These are phyloP conservation scores for Seladonia tumulorum DNA, from an alignment of 2,888 invertebrate genomes.

Conservation along the genomic window DNA sequence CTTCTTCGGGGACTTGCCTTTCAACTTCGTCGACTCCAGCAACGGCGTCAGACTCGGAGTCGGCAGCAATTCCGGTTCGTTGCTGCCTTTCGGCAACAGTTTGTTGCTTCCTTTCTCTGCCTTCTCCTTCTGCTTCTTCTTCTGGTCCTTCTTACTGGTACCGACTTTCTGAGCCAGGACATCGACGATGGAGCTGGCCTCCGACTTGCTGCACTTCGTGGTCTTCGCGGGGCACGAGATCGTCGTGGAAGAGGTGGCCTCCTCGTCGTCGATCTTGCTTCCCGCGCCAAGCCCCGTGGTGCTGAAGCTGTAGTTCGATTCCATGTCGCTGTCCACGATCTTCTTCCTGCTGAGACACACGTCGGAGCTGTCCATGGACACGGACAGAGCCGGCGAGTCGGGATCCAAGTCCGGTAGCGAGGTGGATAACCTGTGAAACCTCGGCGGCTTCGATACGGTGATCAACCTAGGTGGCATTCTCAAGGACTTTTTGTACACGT, in stretches of 20 bases:
- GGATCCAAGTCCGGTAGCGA: constrained; percentile 92
- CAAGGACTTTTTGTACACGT: constrained; percentile 92
- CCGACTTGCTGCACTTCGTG: constrained; percentile 83
- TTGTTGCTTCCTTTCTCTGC: constrained; percentile 82
- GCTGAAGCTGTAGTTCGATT: constrained; percentile 88
- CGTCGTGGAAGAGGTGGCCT: constrained; percentile 88
- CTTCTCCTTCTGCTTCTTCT: constrained; percentile 86
- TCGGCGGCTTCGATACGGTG: constrained; percentile 90
- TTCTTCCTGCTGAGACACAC: constrained; percentile 79
- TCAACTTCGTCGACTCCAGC: constrained; percentile 65
- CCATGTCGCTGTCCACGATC: constrained; percentile 87
- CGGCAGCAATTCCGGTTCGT: constrained; percentile 86
- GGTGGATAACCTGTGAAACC: constrained; percentile 89
- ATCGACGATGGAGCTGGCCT: constrained; percentile 87
- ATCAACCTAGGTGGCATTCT: constrained; percentile 93
- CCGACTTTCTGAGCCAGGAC: constrained; percentile 89
- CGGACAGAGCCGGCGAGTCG: constrained; percentile 89
- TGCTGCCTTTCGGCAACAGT: constrained; percentile 86
- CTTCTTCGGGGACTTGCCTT: constrained; percentile 76
- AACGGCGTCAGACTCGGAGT: constrained; percentile 87
- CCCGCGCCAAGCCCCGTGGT: constrained; percentile 84
- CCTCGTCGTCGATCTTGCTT: constrained; percentile 88
- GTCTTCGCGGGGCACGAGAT: constrained; percentile 86
- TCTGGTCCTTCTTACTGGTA: constrained; percentile 85
- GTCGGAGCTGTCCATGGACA: constrained; percentile 86